A percentile compares a stretch with the other conserved stretches of the same genome.
phyloP scores from a whole-genome alignment of 2,797 vertebrate genomes.

The Oryzias dopingdopingensis region DNA sequence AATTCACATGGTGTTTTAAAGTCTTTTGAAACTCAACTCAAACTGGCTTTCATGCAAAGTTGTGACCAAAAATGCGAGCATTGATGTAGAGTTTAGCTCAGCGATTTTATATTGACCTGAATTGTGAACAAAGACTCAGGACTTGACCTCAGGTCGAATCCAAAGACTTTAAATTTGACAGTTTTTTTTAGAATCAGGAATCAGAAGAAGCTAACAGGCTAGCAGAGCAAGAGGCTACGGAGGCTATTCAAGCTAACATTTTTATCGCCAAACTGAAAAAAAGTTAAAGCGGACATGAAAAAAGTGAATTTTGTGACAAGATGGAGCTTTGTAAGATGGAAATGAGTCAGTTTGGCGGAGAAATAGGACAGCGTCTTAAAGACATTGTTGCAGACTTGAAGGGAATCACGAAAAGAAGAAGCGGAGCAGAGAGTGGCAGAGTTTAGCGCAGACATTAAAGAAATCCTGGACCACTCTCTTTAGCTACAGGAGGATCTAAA shows the following conservation, averaged over 20 bases:
- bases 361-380: neutral
- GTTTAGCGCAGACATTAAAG: neutral
- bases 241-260: neutral
- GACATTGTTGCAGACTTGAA: neutral
- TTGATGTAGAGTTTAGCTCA: too few relatives aligned
- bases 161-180: too few relatives aligned
- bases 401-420: neutral
- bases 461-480: neutral
- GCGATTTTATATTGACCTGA: too few relatives aligned
- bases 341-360: neutral
- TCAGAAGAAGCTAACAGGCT: too few relatives aligned
- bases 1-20: too few relatives aligned
- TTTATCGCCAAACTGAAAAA: neutral
- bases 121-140: too few relatives aligned
- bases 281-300: neutral
- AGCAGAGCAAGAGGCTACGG: too few relatives aligned
- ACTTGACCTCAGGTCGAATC: too few relatives aligned
- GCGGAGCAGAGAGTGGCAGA: neutral
- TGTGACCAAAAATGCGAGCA: too few relatives aligned
- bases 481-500: neutral
- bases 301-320: neutral
- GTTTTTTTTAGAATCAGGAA: too few relatives aligned
- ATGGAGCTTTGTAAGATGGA: neutral
- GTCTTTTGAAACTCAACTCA: too few relatives aligned
- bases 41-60: too few relatives aligned